phyloP scores from a whole-genome alignment of 2,888 invertebrate genomes.

The Hybos culiciformis region DNA sequence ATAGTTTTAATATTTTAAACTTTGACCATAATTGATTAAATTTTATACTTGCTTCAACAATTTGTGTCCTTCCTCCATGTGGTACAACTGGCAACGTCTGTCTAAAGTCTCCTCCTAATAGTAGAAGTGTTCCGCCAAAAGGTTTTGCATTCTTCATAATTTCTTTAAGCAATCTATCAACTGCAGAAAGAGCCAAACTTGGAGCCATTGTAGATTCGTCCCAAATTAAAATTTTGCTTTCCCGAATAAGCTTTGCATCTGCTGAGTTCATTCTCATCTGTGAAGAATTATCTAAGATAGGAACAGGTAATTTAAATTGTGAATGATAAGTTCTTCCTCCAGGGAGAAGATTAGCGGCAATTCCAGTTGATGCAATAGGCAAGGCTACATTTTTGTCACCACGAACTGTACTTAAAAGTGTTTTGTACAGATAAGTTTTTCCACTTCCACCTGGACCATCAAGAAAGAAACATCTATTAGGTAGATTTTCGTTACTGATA shows the following conservation, averaged over 20 bases:
- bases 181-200: neutral
- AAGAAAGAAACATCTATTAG: neutral
- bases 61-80: too few species aligned
- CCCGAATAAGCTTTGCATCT: neutral
- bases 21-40: too few species aligned
- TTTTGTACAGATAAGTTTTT: neutral
- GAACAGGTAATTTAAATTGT: neutral
- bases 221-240: neutral
- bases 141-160: neutral
- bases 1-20: too few species aligned
- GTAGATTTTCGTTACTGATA: neutral
- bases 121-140: neutral
- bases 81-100: neutral
- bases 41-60: too few species aligned
- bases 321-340: neutral
- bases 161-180: neutral
- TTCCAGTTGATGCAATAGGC: constrained; percentile 1
- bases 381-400: neutral
- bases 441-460: constrained; percentile 3
- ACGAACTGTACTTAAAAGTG: neutral
- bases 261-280: neutral
- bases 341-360: neutral
- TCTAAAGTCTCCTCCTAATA: neutral
- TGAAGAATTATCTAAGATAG: neutral
- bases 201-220: neutral